Evolutionary conservation across 92 coral and sea anemone species (phyloP).

Genomic region (Phenganax stokvisi): DNA sequence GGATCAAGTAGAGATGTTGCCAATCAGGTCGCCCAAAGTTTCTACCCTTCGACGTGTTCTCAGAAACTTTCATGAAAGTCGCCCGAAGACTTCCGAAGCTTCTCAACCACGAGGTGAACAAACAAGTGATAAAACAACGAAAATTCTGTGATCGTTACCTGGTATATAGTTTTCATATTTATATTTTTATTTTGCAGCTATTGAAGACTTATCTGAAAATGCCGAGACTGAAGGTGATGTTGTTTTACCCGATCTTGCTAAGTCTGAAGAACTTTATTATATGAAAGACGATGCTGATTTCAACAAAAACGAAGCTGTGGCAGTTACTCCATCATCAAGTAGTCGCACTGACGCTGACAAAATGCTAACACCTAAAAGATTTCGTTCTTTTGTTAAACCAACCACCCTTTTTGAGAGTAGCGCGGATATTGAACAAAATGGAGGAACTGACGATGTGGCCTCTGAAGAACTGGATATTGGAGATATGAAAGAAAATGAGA

Average conservation of each 20-base stretch:
- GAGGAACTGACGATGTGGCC: not conserved
- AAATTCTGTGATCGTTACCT: not conserved
- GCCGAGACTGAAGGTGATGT: not conserved
- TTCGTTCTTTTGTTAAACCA: constrained; percentile 22
- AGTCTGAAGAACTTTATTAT: not conserved
- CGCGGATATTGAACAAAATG: not conserved
- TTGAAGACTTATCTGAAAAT: not conserved
- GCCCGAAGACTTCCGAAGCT: constrained; percentile 46
- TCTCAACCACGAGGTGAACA: constrained; percentile 32
- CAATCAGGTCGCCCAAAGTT: constrained; percentile 91
- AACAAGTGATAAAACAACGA: not conserved
- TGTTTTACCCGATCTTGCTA: constrained; percentile 2
- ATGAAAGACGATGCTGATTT: not conserved
- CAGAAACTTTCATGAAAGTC: constrained; percentile 71
- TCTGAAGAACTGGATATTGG: not conserved
- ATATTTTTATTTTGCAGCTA: constrained; percentile 2
- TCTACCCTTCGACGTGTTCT: constrained; percentile 70
- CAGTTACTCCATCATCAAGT: not conserved
- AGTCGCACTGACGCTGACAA: not conserved
- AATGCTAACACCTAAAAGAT: constrained; percentile 37
- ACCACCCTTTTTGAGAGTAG: constrained; percentile 26
- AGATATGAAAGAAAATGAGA: not conserved
- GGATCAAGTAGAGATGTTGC: constrained; percentile 79
- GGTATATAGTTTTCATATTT: not conserved
- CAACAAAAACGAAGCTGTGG: not conserved